Base-by-base conservation (phyloP, 2,888 invertebrate species). In the Drosophila mimetica region DNA sequence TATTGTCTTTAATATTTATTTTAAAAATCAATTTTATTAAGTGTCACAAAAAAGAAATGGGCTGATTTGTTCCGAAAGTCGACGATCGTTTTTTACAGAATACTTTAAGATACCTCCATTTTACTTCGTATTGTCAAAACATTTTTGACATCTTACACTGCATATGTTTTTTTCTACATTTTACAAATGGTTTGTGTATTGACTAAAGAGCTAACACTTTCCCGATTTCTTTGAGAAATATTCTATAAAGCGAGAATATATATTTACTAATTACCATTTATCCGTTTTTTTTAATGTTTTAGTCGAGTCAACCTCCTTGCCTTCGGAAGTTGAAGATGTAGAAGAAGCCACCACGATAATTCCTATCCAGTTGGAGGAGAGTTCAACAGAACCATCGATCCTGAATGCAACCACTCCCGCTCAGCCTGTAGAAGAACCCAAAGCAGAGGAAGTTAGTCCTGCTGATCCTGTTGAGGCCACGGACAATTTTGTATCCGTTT, bases 221-320 rank as follows among this genome's bases (percentile, higher is more conserved):
- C 7, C 13, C 1, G 4, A 20, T 0, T 6, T 18, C 4, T 22
- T 14, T 14, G 0, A 1, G 3, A 8, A 25, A 13, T 3, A 13
- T 1, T n/a, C n/a, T n/a, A n/a, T n/a, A n/a, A n/a, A n/a, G n/a
- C n/a, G n/a, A n/a, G n/a, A n/a, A n/a, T n/a, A n/a, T n/a, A n/a
- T n/a, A n/a, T n/a, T n/a, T n/a, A n/a, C n/a, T n/a, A 16, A 37
- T 11, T 14, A 5, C n/a, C 1, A 28, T 1, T 37, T 11, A 5
- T 28, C 2, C 8, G n/a, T n/a, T 1, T 3, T 42, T 28, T 5
- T 32, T 39, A 44, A 16, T 0, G 7, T 42, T 72, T 58, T 61
- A 88, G 83, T 64, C 50, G 88, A 83, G 65, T 22, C 84, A 32
- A 76, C 86, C 41, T 74, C 83, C 54, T 8, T 47, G 8, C 30